phyloP scores from a whole-genome alignment of 1,140 invertebrate species.

The Pogonomyrmex barbatus region DNA sequence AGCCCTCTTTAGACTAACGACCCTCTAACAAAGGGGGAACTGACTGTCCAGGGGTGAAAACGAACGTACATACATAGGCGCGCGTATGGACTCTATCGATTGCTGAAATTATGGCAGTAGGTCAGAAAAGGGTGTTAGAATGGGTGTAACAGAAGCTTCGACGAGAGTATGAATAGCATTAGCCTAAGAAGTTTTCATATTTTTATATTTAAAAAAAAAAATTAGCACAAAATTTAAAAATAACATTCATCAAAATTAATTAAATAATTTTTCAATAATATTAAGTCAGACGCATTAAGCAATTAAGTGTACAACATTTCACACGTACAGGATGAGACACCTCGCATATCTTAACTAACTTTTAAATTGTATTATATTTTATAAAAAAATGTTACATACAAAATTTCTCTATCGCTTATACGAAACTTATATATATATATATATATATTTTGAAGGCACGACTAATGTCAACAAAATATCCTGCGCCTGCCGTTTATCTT shows the following conservation, averaged over 20 bases:
- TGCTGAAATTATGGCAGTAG: constrained; percentile 85
- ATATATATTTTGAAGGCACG: background rate
- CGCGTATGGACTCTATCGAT: constrained; percentile 81
- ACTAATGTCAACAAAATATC: background rate
- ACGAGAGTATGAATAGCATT: constrained; percentile 9
- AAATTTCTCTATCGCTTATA: background rate
- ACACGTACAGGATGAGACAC: too few relatives aligned
- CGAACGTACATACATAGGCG: constrained; percentile 73
- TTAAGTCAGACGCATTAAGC: background rate
- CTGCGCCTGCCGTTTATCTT: constrained; percentile 18
- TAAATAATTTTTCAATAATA: background rate
- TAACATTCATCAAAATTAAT: background rate
- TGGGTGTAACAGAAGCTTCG: constrained; percentile 30
- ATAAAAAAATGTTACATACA: too few relatives aligned
- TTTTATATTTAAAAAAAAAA: background rate
- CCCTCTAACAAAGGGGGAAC: constrained; percentile 43
- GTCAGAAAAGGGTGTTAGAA: constrained; percentile 80
- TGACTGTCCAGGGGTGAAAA: constrained; percentile 62
- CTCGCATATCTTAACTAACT: background rate
- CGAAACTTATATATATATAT: background rate
- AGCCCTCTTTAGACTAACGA: constrained; percentile 69
- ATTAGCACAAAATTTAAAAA: background rate
- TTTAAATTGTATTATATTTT: too few relatives aligned
- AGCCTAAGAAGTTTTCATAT: background rate
- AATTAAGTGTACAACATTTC: background rate